Conservation (phyloP, 2,888 invertebrate genomes). For the Leptinotarsa juncta region DNA sequence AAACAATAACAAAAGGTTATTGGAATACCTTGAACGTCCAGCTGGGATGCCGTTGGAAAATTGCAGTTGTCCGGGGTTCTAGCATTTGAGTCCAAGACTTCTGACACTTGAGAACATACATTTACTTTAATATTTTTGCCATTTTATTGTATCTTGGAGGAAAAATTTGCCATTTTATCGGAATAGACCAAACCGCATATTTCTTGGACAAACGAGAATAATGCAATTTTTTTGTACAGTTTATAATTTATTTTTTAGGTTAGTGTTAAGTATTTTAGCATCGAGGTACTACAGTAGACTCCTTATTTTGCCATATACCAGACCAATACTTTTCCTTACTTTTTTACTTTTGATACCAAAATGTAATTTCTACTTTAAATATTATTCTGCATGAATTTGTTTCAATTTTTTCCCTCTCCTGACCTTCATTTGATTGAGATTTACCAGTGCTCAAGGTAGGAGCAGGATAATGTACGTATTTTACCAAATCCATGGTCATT, state of each 20-base stretch:
- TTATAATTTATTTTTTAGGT: constrained; percentile 38
- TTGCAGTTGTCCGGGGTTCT: no score
- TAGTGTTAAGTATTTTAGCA: constrained; percentile 32
- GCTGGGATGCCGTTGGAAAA: no score
- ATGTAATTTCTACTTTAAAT: constrained; percentile 20
- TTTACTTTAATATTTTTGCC: constrained; percentile 18
- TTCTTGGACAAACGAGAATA: constrained; percentile 19
- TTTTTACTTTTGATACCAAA: constrained; percentile 30
- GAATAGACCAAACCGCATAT: constrained; percentile 19
- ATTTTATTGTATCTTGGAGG: constrained; percentile 7
- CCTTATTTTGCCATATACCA: constrained; percentile 22
- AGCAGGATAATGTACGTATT: neutral
- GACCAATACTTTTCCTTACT: constrained; percentile 21
- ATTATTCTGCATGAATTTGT: constrained; percentile 3
- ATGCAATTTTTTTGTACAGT: constrained; percentile 41
- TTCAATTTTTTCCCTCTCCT: neutral
- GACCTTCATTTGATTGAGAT: neutral
- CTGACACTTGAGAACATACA: constrained; percentile 25
- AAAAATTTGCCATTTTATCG: constrained; percentile 17
- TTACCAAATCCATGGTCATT: neutral
- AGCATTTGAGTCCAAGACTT: no score
- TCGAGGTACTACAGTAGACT: constrained; percentile 1
- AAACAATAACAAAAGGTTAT: no score
- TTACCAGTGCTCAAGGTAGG: neutral
- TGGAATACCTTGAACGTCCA: no score